Evolutionary conservation across 2,888 invertebrate species (phyloP).

Genomic region (Rotaria magnacalcarata): DNA sequence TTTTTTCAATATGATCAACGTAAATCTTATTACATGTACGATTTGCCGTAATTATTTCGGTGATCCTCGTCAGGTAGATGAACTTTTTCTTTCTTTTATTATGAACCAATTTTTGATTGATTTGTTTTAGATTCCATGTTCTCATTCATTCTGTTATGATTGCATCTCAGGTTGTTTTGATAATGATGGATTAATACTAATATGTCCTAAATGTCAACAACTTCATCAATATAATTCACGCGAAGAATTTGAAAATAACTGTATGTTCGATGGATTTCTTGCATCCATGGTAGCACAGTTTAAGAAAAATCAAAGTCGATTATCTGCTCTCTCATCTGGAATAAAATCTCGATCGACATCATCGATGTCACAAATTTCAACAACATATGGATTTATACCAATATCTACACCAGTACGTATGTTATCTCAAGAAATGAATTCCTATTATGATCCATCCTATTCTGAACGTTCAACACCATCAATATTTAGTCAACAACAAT

Average conservation of each 20-base stretch:
- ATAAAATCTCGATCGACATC: background rate
- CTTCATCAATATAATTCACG: background rate
- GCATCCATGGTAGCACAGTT: background rate
- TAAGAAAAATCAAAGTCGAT: background rate
- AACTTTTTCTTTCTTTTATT: background rate
- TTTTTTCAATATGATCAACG: background rate
- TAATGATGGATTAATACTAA: background rate
- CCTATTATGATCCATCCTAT: background rate
- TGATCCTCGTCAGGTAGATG: background rate
- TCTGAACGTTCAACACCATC: background rate
- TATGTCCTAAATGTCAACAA: conserved; percentile 3
- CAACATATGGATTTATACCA: background rate
- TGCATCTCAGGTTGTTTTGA: background rate
- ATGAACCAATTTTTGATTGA: no score
- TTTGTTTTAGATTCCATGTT: background rate
- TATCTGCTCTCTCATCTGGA: background rate
- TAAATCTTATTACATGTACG: conserved; percentile 2
- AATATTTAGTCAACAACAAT: background rate
- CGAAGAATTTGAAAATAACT: background rate
- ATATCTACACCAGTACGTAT: background rate
- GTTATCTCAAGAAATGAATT: background rate
- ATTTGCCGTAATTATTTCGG: background rate
- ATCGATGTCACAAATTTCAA: background rate
- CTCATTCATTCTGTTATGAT: conserved; percentile 2
- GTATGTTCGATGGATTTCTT: conserved; percentile 1